Percentiles rank a stretch among this genome's conserved stretches.
These are phyloP conservation scores for Standfussiana lucernea DNA, from an alignment of 2,888 invertebrate species.

Conservation along the genomic window DNA sequence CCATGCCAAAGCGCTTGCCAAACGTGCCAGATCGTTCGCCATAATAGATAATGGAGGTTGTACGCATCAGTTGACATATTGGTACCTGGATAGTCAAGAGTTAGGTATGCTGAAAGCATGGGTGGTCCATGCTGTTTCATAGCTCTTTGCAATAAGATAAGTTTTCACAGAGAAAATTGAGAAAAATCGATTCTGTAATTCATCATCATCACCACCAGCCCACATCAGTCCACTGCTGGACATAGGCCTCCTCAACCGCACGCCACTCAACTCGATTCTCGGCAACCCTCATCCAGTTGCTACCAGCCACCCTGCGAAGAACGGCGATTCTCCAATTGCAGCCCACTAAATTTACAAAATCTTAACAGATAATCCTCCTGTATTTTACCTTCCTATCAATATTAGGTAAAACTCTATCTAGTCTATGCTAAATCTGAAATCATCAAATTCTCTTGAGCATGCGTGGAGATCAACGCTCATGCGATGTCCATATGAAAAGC, in stretches of 20 bases:
- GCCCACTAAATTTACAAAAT: background rate
- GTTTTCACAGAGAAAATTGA: background rate
- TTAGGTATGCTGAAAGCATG: too few species aligned
- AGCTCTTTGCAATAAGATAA: background rate
- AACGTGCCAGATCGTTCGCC: conserved; percentile 47
- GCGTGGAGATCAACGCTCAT: background rate
- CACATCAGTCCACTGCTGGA: background rate
- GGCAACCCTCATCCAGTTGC: too few species aligned
- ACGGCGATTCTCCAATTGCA: background rate
- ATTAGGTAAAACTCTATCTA: background rate
- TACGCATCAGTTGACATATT: conserved; percentile 1
- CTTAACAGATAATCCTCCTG: background rate
- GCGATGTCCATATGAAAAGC: background rate
- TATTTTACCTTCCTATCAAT: background rate
- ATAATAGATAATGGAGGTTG: conserved; percentile 30
- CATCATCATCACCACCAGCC: too few species aligned
- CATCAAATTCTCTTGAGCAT: background rate
- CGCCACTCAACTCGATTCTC: too few species aligned
- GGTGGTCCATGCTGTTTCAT: background rate
- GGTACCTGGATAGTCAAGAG: background rate
- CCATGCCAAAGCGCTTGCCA: conserved; percentile 48
- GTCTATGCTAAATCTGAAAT: background rate
- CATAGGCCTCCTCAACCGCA: too few species aligned
- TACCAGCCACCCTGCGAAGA: background rate
- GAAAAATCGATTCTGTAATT: background rate